Percentiles rank a stretch among this genome's conserved stretches.
phyloP scores from a whole-genome alignment of 2,113 vertebrate species.

The Sceloporus undulatus region DNA sequence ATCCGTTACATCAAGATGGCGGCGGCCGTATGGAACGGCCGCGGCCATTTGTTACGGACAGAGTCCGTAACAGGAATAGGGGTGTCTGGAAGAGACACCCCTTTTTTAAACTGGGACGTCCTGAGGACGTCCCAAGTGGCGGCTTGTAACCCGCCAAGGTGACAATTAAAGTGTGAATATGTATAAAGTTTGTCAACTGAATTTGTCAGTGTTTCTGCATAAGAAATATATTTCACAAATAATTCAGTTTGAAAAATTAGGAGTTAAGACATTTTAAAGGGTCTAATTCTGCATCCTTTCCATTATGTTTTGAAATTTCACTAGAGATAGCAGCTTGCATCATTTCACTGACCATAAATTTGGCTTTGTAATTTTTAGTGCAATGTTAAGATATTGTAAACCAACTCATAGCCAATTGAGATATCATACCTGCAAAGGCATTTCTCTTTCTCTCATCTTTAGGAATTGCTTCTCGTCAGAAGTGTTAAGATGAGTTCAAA shows the following conservation, averaged over 20 bases:
- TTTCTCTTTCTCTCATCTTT: neutral
- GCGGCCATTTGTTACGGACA: too few relatives aligned
- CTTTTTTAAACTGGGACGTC: too few relatives aligned
- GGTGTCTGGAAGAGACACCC: too few relatives aligned
- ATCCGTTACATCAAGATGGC: too few relatives aligned
- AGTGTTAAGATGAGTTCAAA: neutral
- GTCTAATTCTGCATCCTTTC: neutral
- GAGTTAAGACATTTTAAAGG: neutral
- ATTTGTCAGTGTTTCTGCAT: neutral
- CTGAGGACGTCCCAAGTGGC: too few relatives aligned
- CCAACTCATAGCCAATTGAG: neutral
- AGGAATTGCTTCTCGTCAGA: neutral
- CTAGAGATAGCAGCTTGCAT: neutral
- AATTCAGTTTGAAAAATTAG: neutral
- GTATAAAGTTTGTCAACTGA: neutral
- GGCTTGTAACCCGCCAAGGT: neutral
- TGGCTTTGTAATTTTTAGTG: neutral
- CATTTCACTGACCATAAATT: neutral
- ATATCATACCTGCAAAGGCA: neutral
- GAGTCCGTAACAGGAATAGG: too few relatives aligned
- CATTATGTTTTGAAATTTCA: neutral
- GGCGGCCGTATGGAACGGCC: too few relatives aligned
- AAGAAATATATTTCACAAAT: neutral
- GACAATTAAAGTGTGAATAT: neutral
- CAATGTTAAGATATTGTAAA: neutral